A percentile compares a stretch with the other conserved stretches of the same genome.
These are phyloP conservation scores for Neodiprion lecontei DNA, from an alignment of 1,140 invertebrate genomes.

Conservation along the genomic window DNA sequence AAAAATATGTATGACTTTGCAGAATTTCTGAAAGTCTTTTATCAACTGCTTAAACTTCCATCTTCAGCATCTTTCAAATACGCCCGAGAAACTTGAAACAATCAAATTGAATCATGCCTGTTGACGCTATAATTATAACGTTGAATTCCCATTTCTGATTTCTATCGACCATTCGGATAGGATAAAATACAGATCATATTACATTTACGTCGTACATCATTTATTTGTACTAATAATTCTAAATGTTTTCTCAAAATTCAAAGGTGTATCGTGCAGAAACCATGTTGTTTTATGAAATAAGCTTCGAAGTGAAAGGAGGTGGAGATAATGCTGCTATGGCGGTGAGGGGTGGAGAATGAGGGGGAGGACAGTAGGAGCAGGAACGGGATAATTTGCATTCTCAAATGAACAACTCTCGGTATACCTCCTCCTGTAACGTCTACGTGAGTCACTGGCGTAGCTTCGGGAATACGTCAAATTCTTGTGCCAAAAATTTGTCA, in stretches of 20 bases:
- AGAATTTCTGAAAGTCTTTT: too few species aligned
- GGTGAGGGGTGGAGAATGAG: background rate
- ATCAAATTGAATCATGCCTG: too few species aligned
- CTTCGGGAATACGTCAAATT: background rate
- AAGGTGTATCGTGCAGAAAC: background rate
- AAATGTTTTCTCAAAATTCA: background rate
- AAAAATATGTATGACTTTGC: too few species aligned
- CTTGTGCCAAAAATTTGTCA: background rate
- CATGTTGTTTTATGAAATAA: slow-evolving; percentile 6
- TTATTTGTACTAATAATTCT: background rate
- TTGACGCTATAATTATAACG: too few species aligned
- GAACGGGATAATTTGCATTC: slow-evolving; percentile 20
- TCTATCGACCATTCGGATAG: too few species aligned
- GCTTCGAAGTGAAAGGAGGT: background rate
- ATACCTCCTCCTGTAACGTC: slow-evolving; percentile 7
- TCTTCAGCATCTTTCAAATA: too few species aligned
- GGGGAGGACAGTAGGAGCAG: background rate
- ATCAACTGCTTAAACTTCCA: too few species aligned
- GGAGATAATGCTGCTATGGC: background rate
- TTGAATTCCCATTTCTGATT: too few species aligned
- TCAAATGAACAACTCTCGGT: slow-evolving; percentile 24
- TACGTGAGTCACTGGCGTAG: slow-evolving; percentile 26
- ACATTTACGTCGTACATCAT: too few species aligned
- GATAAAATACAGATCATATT: too few species aligned
- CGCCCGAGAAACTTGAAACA: too few species aligned